Base-by-base conservation (phyloP, 1,140 invertebrate species). In the Drosophila takahashii region DNA sequence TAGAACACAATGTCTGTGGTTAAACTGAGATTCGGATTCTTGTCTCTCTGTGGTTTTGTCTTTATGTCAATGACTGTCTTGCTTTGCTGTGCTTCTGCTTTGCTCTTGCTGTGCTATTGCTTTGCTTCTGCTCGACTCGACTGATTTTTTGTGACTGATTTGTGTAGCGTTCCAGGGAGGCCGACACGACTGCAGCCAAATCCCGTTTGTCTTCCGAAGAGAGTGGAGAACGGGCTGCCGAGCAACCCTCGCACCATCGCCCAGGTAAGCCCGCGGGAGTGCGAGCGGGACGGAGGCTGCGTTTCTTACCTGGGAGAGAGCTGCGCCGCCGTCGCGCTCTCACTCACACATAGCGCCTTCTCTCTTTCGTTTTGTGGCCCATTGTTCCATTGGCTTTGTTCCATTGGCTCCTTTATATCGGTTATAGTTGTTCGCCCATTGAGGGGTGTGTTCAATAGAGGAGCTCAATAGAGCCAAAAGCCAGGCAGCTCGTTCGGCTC, bases 391-490 rank as follows among this genome's bases (percentile, higher is more conserved):
- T 62, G 84, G 72, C 85, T 89, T 89, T 89, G 84, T 89, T 89
- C 85, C 85, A 90, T 90, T 90, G 85, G 85, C 77, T 90, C 85
- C 77, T 90, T 90, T 85, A 85, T 89, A 75, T 80, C 79, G 77
- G 76, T 80, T 90, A 83, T 90, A 80, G 85, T 89, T 84, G 84
- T 89, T 89, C 79, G 67, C 56, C 81, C 80, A 90, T 90, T 89
- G 84, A 87, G 84, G 80, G 85, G 84, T 89, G 84, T 89, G 85
- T 89, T 89, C 79, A 89, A 89, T 89, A 79, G 84, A 89, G 67
- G 57, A 53, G 64, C 71, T 85, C 67, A 85, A 89, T 84, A 90
- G 80, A 81, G 62, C 70, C 41, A 44, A 44, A 44, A 44, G 41
- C 41, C 41, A 44, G 41, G 41, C 41, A 44, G 41, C 41, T 52